Evolutionary conservation across 2,888 invertebrate species (phyloP), one percentile per base, ranked within the genome.

Genomic region (Nycteola revayana): DNA sequence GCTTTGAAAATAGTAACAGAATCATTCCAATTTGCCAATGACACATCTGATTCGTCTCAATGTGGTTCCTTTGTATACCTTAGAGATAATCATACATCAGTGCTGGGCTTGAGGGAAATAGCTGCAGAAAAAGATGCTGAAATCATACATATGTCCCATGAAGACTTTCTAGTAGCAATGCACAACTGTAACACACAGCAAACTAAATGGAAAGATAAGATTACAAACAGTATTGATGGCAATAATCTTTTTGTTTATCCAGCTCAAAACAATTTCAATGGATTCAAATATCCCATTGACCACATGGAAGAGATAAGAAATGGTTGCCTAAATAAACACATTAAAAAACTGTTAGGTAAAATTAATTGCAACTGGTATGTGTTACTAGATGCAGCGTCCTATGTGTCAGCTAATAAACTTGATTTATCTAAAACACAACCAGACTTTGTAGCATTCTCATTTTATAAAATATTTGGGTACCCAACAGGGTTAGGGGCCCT

Each of bases 391-490:
- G 96, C 96, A 3, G 97, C 98, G 0, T 90, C 93, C 18, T 95
- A 90, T 83, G 94, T 93, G 0, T 91, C 95, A 3, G 95, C 96
- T 8, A 95, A 92, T 70, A 88, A 85, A 32, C 82, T 99, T 31
- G 93, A 98, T 87, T 88, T 99, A 35, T 88, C 91, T 0, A 57
- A 66, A 29, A 85, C 87, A 38, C 91, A 93, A 47, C 96, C 98
- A 2, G 98, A 99, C 80, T 99, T 98, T 89, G 93, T 98, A 0
- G 92, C 93, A 35, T 37, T 99, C 9, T 98, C 98, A 0, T 99
- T 99, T 87, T 99, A 99, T 83, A 99, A 98, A 90, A 95, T 99
- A 64, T 98, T 99, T 88, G 92, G 92, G 9, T 98, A 95, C 75
- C 99, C 99, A 1, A 98, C 98, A 30, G 99, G 99, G 1, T 84